Conservation (phyloP, 2,113 vertebrate species). For the Halcyon malimbica region DNA sequence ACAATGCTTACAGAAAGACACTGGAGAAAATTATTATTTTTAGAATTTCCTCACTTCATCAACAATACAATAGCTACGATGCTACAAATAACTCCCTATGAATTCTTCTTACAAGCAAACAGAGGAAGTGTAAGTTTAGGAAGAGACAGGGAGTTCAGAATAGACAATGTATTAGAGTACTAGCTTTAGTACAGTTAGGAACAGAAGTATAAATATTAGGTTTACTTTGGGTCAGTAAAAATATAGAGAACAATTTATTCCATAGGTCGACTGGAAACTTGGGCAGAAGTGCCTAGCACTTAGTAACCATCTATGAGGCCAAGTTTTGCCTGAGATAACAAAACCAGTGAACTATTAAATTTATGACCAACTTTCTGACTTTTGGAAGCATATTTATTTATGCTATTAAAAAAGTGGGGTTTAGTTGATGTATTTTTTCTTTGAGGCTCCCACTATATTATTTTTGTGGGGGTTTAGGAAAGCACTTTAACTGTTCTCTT, state of each 20-base stretch:
- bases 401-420: not conserved
- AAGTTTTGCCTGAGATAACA: not conserved
- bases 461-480: not conserved
- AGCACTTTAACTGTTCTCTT: not conserved
- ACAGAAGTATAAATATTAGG: not conserved
- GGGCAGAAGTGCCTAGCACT: not conserved
- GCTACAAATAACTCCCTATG: constrained; percentile 35
- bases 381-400: not conserved
- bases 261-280: not conserved
- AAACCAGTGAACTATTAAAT: not conserved
- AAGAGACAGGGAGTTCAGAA: not conserved
- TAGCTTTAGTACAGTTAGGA: not conserved
- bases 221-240: not conserved
- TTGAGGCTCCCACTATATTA: not conserved
- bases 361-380: not conserved
- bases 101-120: constrained; percentile 29
- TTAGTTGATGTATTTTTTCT: not conserved
- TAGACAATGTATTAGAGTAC: not conserved
- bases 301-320: not conserved
- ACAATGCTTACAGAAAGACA: constrained; percentile 1
- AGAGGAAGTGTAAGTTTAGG: constrained; percentile 43
- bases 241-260: not conserved
- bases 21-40: constrained; percentile 39
- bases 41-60: constrained; percentile 34
- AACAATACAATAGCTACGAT: constrained; percentile 7